Conservation (phyloP, 2,113 vertebrate species). For the Connochaetes taurinus region DNA sequence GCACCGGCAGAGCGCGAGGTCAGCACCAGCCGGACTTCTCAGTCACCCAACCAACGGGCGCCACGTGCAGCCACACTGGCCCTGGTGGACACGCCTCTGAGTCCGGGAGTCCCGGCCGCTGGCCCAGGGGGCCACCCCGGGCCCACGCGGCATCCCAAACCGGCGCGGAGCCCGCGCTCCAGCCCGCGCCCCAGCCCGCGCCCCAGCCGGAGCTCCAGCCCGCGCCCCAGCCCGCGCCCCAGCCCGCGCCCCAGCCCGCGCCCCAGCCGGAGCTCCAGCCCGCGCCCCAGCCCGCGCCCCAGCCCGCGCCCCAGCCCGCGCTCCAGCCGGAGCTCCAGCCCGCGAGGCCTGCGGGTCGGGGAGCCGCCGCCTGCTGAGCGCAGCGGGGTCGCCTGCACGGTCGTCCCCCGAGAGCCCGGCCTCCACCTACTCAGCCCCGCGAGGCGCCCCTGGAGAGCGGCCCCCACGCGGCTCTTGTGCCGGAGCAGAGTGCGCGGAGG, state of each 20-base stretch:
- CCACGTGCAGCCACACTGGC: not conserved
- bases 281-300: not conserved
- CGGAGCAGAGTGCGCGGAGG: rapidly evolving
- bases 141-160: not conserved
- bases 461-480: rapidly evolving
- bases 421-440: not conserved
- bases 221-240: too few species aligned
- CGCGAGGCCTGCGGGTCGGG: rapidly evolving
- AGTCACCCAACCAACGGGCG: not conserved
- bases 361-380: not conserved
- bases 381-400: too few species aligned
- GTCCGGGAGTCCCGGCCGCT: not conserved
- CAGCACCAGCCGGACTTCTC: not conserved
- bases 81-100: not conserved
- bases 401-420: not conserved
- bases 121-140: not conserved
- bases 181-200: rapidly evolving
- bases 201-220: too few species aligned
- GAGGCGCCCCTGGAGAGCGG: rapidly evolving
- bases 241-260: too few species aligned
- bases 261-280: too few species aligned
- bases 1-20: too few species aligned
- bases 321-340: not conserved
- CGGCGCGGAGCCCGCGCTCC: not conserved
- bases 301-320: not conserved